A percentile compares a stretch with the other conserved stretches of the same genome.
These are phyloP conservation scores for Nycteola revayana DNA, from an alignment of 2,888 invertebrate species.

Conservation along the genomic window DNA sequence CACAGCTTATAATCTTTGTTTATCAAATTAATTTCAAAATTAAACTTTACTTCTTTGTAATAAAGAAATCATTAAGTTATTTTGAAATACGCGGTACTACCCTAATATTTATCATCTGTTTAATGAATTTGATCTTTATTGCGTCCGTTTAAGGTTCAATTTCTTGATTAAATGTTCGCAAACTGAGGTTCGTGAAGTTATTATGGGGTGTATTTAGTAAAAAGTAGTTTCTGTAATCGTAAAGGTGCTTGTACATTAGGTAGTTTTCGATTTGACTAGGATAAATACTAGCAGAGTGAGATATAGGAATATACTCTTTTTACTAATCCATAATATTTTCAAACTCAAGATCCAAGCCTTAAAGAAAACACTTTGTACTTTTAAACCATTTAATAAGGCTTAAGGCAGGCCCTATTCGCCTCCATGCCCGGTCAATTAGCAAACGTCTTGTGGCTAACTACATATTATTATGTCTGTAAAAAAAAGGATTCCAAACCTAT, in stretches of 20 bases:
- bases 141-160: constrained; percentile 2
- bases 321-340: too few relatives aligned
- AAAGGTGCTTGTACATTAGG: constrained; percentile 13
- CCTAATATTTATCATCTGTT: background rate
- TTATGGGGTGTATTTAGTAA: constrained; percentile 32
- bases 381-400: too few relatives aligned
- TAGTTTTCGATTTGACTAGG: too few relatives aligned
- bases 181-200: constrained; percentile 19
- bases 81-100: constrained; percentile 3
- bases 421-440: too few relatives aligned
- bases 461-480: too few relatives aligned
- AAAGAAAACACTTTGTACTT: too few relatives aligned
- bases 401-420: too few relatives aligned
- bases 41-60: constrained; percentile 17
- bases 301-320: too few relatives aligned
- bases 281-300: too few relatives aligned
- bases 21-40: constrained; percentile 9
- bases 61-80: constrained; percentile 18
- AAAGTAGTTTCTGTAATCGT: constrained; percentile 20
- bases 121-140: constrained; percentile 1
- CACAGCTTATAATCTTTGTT: constrained; percentile 20
- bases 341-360: too few relatives aligned
- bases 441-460: too few relatives aligned
- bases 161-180: constrained; percentile 6
- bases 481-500: too few relatives aligned